Evolutionary conservation across 2,797 vertebrate genomes (phyloP).

Genomic region (Pipistrellus pygmaeus): DNA sequence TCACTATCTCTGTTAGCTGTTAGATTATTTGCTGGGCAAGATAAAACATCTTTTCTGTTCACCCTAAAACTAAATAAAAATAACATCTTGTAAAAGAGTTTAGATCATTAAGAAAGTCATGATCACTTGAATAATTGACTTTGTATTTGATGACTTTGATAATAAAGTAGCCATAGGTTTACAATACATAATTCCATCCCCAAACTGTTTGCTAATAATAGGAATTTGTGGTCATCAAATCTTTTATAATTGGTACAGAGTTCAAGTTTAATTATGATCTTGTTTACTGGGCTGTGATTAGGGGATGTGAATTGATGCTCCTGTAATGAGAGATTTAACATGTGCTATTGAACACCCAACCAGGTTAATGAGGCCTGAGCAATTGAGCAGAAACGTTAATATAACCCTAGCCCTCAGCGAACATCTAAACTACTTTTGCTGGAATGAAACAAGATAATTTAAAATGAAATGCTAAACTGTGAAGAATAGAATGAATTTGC

Average conservation of each 20-base stretch:
- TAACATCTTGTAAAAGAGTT: not conserved
- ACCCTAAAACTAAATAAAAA: not conserved
- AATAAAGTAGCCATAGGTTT: not conserved
- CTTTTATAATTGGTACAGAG: not conserved
- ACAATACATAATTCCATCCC: not conserved
- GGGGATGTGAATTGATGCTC: not conserved
- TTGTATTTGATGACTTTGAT: not conserved
- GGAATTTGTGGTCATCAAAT: not conserved
- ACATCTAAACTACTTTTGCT: not conserved
- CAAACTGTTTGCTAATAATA: not conserved
- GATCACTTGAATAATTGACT: not conserved
- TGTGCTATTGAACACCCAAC: not conserved
- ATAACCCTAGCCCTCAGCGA: not conserved
- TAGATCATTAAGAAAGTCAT: not conserved
- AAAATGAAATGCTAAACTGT: not conserved
- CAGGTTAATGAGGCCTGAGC: not conserved
- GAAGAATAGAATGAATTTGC: not conserved
- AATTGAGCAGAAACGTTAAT: not conserved
- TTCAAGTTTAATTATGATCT: constrained; percentile 3
- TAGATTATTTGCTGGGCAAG: not conserved
- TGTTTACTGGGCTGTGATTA: not conserved
- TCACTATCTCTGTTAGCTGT: not conserved
- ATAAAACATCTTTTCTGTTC: not conserved
- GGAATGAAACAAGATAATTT: not conserved
- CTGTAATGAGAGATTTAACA: not conserved